Base-by-base conservation (phyloP, 2,113 vertebrate genomes). In the Scomber japonicus region DNA sequence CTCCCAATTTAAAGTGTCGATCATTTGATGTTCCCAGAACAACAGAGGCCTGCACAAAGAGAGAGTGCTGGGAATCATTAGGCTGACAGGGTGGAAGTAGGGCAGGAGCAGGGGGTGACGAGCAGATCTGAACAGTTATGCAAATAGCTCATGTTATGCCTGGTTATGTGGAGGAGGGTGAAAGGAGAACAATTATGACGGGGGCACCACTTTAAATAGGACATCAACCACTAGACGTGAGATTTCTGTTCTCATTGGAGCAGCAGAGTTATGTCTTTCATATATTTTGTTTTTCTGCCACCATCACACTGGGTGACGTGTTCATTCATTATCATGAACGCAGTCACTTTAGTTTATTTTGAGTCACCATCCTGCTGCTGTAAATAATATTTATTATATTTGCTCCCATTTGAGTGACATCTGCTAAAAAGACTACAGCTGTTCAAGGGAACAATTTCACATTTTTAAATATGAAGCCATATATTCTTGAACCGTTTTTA, bases 21-120 rank as follows among this genome's bases (percentile, higher is more conserved):
- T 88, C 84, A 85, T 87, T 86, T 80, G 78, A 81, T 76, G 75
- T 84, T 92, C 85, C 85, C 64, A 76, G 84, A 81, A 84, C 83
- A 85, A 89, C 77, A 73, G 57, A 73, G 51, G 30, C 14, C 24
- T 10, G 19, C 87, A 92, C 86, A 92, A 91, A 87, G 84, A 74
- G 45, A 64, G 51, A 89, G 80, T 85, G 89, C 88, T 94, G 92
- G 90, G 88, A 94, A 92, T 76, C 78, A 86, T 90, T 84, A 87
- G 85, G 77, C 78, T 81, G 71, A 87, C 78, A 21, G 87, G 81
- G 75, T 90, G 90, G 90, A 95, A 93, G 88, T 93, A 92, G 92
- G 91, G 70, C 93, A 93, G 78, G 74, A 77, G 76, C 83, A 89
- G 88, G 87, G 91, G 90, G 73, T 62, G 83, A 78, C 9, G 24